Conservation (phyloP, 2,113 vertebrate genomes). For the Capreolus pygargus region DNA sequence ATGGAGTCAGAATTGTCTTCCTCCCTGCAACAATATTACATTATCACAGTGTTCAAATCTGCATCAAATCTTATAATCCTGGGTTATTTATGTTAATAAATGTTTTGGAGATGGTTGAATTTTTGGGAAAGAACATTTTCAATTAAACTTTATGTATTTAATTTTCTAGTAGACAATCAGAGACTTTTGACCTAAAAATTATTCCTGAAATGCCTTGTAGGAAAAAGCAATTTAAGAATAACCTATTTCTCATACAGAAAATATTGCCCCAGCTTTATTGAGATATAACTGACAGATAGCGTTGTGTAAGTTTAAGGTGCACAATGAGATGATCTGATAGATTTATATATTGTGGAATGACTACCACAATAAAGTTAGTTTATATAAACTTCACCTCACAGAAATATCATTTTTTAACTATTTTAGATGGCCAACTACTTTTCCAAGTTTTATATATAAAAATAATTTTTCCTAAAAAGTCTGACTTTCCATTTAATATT, state of each 20-base stretch:
- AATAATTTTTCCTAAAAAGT: neutral
- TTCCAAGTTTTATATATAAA: neutral
- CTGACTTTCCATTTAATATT: neutral
- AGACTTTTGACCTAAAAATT: neutral
- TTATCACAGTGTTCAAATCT: neutral
- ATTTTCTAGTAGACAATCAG: neutral
- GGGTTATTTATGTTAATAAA: neutral
- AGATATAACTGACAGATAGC: neutral
- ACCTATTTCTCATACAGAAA: conserved; percentile 1
- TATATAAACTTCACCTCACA: neutral
- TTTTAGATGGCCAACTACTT: neutral
- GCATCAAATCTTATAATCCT: neutral
- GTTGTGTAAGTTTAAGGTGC: neutral
- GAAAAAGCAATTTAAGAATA: neutral
- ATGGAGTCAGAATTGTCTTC: neutral
- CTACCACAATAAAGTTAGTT: neutral
- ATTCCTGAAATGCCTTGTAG: neutral
- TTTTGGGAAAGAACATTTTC: neutral
- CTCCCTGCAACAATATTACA: neutral
- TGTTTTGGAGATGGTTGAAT: neutral
- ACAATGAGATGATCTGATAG: neutral
- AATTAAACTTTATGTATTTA: neutral
- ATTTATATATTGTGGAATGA: neutral
- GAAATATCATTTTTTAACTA: neutral
- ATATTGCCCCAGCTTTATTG: neutral